phyloP scores from a whole-genome alignment of 37 sponge, comb jelly and placozoan species.

The Haliclona indistincta region DNA sequence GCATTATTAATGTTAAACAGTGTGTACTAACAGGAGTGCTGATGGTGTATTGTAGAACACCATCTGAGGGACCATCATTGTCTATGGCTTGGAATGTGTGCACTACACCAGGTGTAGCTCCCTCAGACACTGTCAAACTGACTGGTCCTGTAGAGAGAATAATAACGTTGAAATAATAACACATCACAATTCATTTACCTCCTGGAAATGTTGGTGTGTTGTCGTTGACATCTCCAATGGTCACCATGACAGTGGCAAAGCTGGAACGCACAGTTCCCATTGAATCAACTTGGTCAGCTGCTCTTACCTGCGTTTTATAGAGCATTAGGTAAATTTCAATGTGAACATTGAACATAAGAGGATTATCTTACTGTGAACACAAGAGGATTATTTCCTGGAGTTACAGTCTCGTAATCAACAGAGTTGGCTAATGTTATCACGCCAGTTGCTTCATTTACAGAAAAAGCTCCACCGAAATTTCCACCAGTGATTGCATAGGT shows the following conservation, averaged over 20 bases:
- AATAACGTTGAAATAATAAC: neutral
- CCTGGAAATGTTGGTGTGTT: conserved; percentile 10
- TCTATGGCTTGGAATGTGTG: neutral
- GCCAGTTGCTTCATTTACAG: conserved; percentile 21
- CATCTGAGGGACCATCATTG: conserved; percentile 2
- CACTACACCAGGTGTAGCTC: neutral
- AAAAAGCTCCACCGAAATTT: conserved; percentile 18
- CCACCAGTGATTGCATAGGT: neutral
- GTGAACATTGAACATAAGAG: neutral
- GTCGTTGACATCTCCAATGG: conserved; percentile 30
- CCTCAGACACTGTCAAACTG: neutral
- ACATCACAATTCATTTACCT: neutral
- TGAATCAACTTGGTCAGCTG: neutral
- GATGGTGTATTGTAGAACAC: neutral
- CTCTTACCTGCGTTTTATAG: neutral
- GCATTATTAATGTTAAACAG: neutral
- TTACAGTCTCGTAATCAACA: conserved; percentile 24
- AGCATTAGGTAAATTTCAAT: neutral
- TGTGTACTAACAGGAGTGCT: neutral
- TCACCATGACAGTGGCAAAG: neutral
- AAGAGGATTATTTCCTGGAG: conserved; percentile 10
- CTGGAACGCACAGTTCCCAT: neutral
- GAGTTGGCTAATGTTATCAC: conserved; percentile 17
- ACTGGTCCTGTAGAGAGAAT: neutral
- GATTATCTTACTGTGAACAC: conserved; percentile 1